These are phyloP conservation scores for Chaetodon trifascialis DNA, from an alignment of 2,113 vertebrate genomes.

Conservation along the genomic window DNA sequence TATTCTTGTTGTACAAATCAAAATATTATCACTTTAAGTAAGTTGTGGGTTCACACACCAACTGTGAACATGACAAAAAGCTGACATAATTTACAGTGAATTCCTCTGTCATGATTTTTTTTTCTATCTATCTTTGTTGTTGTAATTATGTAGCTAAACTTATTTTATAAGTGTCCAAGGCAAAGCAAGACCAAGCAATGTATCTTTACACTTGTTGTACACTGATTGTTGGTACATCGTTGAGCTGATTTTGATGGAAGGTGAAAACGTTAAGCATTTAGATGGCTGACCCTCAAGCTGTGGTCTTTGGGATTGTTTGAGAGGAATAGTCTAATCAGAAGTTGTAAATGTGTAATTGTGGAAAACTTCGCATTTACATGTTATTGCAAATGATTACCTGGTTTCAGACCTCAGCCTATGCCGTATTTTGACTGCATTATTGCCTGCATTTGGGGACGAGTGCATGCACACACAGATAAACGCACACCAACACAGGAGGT, in stretches of 20 bases:
- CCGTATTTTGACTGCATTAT: constrained; percentile 43
- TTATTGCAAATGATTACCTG: constrained; percentile 22
- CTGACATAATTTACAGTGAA: neutral
- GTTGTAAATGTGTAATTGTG: neutral
- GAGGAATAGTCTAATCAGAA: neutral
- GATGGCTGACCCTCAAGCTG: constrained; percentile 22
- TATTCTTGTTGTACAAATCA: constrained; percentile 40
- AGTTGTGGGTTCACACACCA: constrained; percentile 27
- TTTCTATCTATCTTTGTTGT: constrained; percentile 34
- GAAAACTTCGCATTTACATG: constrained; percentile 27
- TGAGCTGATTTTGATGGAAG: neutral
- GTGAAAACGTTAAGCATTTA: constrained; percentile 7
- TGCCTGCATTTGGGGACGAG: constrained; percentile 27
- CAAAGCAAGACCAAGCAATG: constrained; percentile 7
- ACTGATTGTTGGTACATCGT: constrained; percentile 51
- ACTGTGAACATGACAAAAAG: constrained; percentile 52
- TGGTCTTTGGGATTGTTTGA: constrained; percentile 16
- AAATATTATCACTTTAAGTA: constrained; percentile 11
- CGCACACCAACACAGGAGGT: constrained; percentile 10
- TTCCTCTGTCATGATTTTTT: neutral
- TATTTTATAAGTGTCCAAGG: constrained; percentile 5
- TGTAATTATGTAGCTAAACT: constrained; percentile 28
- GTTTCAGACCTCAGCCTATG: neutral
- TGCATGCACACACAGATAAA: constrained; percentile 4
- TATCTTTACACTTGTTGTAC: constrained; percentile 41